A percentile compares a stretch with the other conserved stretches of the same genome.
phyloP scores from a whole-genome alignment of 1,140 invertebrate genomes.

The Drosophila biarmipes region DNA sequence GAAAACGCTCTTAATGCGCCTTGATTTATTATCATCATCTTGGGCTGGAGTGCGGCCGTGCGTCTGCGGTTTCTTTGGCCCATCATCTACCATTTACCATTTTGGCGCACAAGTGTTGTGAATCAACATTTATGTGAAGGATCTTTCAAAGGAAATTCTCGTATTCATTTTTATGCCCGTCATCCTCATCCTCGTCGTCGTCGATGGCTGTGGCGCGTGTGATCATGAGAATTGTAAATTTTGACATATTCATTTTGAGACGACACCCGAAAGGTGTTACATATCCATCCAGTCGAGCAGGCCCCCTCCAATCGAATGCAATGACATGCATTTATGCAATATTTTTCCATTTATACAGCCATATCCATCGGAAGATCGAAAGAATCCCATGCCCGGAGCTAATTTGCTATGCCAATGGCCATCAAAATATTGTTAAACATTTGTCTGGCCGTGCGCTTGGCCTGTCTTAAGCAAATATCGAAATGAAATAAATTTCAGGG shows the following conservation, averaged over 20 bases:
- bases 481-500: conserved; percentile 70
- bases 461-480: conserved; percentile 44
- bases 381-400: conserved; percentile 43
- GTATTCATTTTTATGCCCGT: conserved; percentile 33
- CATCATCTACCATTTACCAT: conserved; percentile 20
- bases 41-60: conserved; percentile 40
- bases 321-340: conserved; percentile 80
- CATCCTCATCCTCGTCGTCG: conserved; percentile 41
- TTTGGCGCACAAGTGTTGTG: conserved; percentile 64
- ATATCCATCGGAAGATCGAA: conserved; percentile 27
- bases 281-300: conserved; percentile 46
- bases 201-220: conserved; percentile 34
- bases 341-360: conserved; percentile 8
- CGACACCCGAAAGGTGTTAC: conserved; percentile 74
- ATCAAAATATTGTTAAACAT: conserved; percentile 82
- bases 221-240: conserved; percentile 69
- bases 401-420: conserved; percentile 76
- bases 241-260: conserved; percentile 80
- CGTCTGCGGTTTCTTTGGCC: conserved; percentile 52
- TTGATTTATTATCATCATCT: conserved; percentile 76
- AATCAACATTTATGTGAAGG: conserved; percentile 69
- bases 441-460: conserved; percentile 45
- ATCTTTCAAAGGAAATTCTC: conserved; percentile 66
- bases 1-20: conserved; percentile 78
- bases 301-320: conserved; percentile 38